Evolutionary conservation across 2,113 vertebrate genomes (phyloP).

Genomic region (Leucosticte australis): DNA sequence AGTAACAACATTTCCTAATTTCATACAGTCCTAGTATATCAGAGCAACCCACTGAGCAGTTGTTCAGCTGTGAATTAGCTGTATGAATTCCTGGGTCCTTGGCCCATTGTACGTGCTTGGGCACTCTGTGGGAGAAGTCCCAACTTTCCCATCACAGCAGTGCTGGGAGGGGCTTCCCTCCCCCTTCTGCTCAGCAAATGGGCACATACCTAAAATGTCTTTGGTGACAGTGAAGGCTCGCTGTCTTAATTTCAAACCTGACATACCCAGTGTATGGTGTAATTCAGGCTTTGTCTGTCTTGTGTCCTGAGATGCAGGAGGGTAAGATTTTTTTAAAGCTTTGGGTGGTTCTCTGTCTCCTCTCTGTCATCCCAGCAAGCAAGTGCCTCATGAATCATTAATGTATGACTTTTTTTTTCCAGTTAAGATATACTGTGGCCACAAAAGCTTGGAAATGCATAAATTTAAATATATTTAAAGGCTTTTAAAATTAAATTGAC

Average conservation of each 20-base stretch:
- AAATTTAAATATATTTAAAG: constrained; percentile 43
- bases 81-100: background rate
- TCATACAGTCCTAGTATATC: background rate
- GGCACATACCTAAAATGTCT: background rate
- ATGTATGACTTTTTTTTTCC: background rate
- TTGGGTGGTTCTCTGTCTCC: background rate
- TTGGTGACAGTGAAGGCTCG: background rate
- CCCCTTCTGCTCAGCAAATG: background rate
- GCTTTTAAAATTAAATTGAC: background rate
- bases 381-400: constrained; percentile 35
- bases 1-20: constrained; percentile 42
- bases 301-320: background rate
- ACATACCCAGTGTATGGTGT: background rate
- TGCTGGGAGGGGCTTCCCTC: background rate
- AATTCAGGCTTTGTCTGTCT: background rate
- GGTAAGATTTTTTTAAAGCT: background rate
- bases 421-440: background rate
- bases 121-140: background rate
- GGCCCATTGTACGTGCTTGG: background rate
- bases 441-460: constrained; percentile 16
- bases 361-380: background rate
- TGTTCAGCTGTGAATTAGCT: constrained; percentile 19
- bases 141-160: background rate
- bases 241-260: background rate
- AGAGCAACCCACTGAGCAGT: constrained; percentile 21